phyloP scores from a whole-genome alignment of 2,797 vertebrate species.

The Oophaga sylvatica region DNA sequence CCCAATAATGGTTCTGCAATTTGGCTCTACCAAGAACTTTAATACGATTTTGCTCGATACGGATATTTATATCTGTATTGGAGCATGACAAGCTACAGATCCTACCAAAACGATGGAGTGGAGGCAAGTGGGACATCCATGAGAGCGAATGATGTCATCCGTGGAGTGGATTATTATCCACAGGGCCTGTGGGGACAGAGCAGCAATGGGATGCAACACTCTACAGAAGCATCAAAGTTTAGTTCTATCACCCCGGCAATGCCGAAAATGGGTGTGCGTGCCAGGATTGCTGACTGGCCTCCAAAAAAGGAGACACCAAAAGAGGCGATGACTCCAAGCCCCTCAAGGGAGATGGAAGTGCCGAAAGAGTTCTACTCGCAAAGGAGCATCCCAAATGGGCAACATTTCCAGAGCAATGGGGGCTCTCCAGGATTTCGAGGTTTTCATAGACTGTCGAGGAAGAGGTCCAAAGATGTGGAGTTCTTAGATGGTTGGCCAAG shows the following conservation, averaged over 20 bases:
- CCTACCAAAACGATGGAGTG: slow-evolving; percentile 67
- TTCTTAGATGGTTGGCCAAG: slow-evolving; percentile 78
- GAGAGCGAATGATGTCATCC: slow-evolving; percentile 63
- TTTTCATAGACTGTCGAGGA: slow-evolving; percentile 73
- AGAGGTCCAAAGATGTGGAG: slow-evolving; percentile 83
- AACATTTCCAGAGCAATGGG: slow-evolving; percentile 55
- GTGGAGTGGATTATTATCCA: slow-evolving; percentile 68
- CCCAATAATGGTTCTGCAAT: slow-evolving; percentile 62
- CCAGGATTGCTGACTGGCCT: slow-evolving; percentile 91
- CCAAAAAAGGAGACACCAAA: slow-evolving; percentile 82
- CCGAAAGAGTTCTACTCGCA: slow-evolving; percentile 4
- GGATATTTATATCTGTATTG: slow-evolving; percentile 54
- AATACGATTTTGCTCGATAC: slow-evolving; percentile 45
- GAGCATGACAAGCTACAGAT: slow-evolving; percentile 77
- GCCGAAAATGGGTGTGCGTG: slow-evolving; percentile 94
- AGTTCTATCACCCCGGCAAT: slow-evolving; percentile 75
- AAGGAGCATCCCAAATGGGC: slow-evolving; percentile 69
- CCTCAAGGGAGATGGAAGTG: slow-evolving; percentile 64
- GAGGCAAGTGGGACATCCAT: slow-evolving; percentile 67
- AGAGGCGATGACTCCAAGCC: slow-evolving; percentile 71
- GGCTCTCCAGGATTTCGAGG: slow-evolving; percentile 67
- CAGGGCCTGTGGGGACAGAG: slow-evolving; percentile 72
- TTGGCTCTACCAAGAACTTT: slow-evolving; percentile 50
- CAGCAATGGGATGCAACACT: slow-evolving; percentile 63
- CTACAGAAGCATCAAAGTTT: slow-evolving; percentile 54